These are phyloP conservation scores for Panzeria rudis DNA, from an alignment of 2,888 invertebrate genomes.

Conservation along the genomic window DNA sequence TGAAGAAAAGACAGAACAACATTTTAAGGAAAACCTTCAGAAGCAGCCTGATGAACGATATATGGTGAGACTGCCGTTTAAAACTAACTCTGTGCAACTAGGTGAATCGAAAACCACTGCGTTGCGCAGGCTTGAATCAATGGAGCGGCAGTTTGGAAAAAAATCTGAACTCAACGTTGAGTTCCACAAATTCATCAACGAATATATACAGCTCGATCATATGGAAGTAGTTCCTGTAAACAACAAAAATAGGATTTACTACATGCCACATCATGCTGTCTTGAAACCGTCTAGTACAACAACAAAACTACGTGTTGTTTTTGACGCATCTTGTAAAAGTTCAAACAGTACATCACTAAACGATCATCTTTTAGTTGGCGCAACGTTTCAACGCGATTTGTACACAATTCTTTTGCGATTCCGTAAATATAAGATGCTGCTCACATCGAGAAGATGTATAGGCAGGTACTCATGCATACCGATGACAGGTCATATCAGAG, in stretches of 20 bases:
- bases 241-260: conserved; percentile 24
- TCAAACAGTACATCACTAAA: conserved; percentile 58
- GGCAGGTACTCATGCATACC: too few relatives aligned
- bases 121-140: conserved; percentile 26
- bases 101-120: conserved; percentile 40
- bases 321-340: conserved; percentile 62
- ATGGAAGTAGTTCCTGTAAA: conserved; percentile 24
- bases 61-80: conserved; percentile 61
- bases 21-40: conserved; percentile 39
- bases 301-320: conserved; percentile 61
- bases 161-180: neutral
- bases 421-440: conserved; percentile 41
- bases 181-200: conserved; percentile 41
- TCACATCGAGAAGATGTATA: conserved; percentile 53
- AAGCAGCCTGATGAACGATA: conserved; percentile 39
- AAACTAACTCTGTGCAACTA: conserved; percentile 26
- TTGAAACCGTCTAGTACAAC: conserved; percentile 60
- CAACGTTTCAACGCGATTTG: conserved; percentile 1
- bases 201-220: conserved; percentile 52
- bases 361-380: conserved; percentile 57
- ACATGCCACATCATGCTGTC: conserved; percentile 63
- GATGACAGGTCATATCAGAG: too few relatives aligned
- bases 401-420: conserved; percentile 45
- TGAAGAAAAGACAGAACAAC: conserved; percentile 58
- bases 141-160: conserved; percentile 50